Percentiles rank a stretch among this genome's conserved stretches.
These are phyloP conservation scores for Aphidius ervi DNA, from an alignment of 1,140 invertebrate genomes.

Conservation along the genomic window DNA sequence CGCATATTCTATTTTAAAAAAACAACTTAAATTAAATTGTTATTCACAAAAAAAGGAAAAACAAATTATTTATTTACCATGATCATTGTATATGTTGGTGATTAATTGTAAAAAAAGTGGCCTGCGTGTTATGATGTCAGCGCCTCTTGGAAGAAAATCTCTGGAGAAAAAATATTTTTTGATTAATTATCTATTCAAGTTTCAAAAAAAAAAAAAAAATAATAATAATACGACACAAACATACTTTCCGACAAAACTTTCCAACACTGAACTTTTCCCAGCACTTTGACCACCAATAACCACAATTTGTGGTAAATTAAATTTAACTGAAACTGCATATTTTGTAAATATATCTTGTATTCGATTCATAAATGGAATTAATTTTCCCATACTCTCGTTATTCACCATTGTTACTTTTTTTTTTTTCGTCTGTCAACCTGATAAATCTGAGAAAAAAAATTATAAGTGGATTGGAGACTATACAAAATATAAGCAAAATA, in stretches of 20 bases:
- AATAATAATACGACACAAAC: constrained; percentile 26
- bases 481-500: too few relatives aligned
- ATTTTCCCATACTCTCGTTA: constrained; percentile 92
- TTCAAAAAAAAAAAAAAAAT: too few relatives aligned
- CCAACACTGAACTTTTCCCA: constrained; percentile 97
- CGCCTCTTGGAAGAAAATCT: constrained; percentile 93
- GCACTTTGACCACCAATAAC: constrained; percentile 99
- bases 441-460: too few relatives aligned
- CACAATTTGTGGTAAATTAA: constrained; percentile 96
- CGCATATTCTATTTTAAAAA: constrained; percentile 77
- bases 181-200: too few relatives aligned
- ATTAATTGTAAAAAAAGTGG: constrained; percentile 97
- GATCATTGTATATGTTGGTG: constrained; percentile 74
- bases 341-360: constrained; percentile 98
- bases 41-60: not conserved
- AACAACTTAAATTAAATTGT: not conserved
- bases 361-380: constrained; percentile 98
- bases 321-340: constrained; percentile 89
- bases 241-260: constrained; percentile 99
- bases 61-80: constrained; percentile 11
- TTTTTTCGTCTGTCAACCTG: too few relatives aligned
- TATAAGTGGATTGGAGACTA: too few relatives aligned
- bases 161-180: constrained; percentile 52
- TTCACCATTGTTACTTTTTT: constrained; percentile 58
- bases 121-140: constrained; percentile 95